A percentile compares a stretch with the other conserved stretches of the same genome.
Conservation (phyloP, 1,140 invertebrate genomes). For the Pseudomyrmex flavicornis region DNA sequence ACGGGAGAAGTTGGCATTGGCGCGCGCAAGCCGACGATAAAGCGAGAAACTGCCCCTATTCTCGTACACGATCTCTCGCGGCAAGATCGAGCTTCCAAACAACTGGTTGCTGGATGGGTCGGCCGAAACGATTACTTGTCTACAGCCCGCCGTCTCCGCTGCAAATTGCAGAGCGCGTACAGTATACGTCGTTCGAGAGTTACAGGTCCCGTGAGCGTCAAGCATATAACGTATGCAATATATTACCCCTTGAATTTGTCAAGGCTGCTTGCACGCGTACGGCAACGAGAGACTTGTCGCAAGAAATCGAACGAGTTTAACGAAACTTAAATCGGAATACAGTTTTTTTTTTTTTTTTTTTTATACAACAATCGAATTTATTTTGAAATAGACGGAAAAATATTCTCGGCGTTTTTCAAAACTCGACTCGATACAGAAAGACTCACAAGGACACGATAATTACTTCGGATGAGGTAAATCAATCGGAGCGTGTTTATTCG, state of each 20-base stretch:
- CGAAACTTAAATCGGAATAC: no score
- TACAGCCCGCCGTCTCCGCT: constrained; percentile 13
- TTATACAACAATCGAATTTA: not conserved
- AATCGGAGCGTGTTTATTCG: not conserved
- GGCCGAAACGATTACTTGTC: constrained; percentile 46
- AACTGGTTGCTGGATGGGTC: constrained; percentile 15
- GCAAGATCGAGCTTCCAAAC: constrained; percentile 17
- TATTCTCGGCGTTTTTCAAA: not conserved
- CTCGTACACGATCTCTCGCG: constrained; percentile 4
- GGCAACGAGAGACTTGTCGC: not conserved
- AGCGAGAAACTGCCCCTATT: constrained; percentile 25
- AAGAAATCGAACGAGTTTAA: not conserved
- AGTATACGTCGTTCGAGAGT: constrained; percentile 34
- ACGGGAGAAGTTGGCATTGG: constrained; percentile 39
- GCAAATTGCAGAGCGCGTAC: constrained; percentile 42
- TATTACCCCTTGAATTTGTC: constrained; percentile 38
- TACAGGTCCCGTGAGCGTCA: not conserved
- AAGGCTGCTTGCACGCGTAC: not conserved
- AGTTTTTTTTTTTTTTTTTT: not conserved
- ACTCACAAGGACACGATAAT: not conserved
- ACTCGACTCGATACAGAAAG: not conserved
- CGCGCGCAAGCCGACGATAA: constrained; percentile 23
- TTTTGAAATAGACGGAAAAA: not conserved
- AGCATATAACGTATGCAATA: constrained; percentile 3
- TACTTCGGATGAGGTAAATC: not conserved